Evolutionary conservation across 2,888 invertebrate species (phyloP).

Genomic region (Standfussiana lucernea): DNA sequence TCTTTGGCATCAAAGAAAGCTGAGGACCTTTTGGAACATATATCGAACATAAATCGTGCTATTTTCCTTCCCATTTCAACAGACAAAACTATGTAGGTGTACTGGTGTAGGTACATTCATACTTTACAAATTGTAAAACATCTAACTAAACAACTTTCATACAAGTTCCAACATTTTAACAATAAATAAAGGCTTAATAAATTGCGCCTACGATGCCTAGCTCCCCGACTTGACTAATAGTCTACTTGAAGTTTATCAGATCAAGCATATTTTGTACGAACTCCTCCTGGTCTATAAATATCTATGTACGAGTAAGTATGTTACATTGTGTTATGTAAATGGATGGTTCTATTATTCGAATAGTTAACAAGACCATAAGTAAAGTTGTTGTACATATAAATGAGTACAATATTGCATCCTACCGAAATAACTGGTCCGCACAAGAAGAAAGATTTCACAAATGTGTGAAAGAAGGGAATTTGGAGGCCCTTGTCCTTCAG

Average conservation of each 20-base stretch:
- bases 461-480: not conserved
- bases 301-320: not conserved
- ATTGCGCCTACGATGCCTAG: slow-evolving; percentile 29
- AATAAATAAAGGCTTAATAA: slow-evolving; percentile 39
- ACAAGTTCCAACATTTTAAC: slow-evolving; percentile 33
- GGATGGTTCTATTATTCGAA: not conserved
- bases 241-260: slow-evolving; percentile 53
- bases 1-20: not conserved
- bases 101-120: not conserved
- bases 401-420: not conserved
- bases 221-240: slow-evolving; percentile 46
- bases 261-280: slow-evolving; percentile 49
- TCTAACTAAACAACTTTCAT: slow-evolving; percentile 24
- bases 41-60: too few relatives aligned
- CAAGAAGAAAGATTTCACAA: not conserved
- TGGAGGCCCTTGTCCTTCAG: too few relatives aligned
- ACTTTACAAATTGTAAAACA: slow-evolving; percentile 21
- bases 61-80: slow-evolving; percentile 9
- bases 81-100: not conserved
- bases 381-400: not conserved
- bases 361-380: not conserved
- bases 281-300: slow-evolving; percentile 38
- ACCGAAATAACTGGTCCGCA: not conserved
- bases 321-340: not conserved
- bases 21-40: not conserved